Base-by-base conservation (phyloP, 2,113 vertebrate species). In the Odontesthes bonariensis region DNA sequence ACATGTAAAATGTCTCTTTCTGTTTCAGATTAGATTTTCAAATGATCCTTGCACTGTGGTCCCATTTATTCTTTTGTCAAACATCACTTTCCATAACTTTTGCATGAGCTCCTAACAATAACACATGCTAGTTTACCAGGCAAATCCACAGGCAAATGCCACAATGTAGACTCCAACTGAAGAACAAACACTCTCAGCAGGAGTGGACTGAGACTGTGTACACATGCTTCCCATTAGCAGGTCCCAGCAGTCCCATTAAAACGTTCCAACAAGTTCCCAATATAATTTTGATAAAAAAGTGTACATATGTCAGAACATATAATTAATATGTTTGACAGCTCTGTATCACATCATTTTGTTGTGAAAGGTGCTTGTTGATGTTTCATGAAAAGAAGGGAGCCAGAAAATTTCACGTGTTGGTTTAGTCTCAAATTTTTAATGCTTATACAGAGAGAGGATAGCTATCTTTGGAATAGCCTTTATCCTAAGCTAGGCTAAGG, bases 131-230 rank as follows among this genome's bases (percentile, higher is more conserved):
- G 51, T 69, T 81, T 76, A 60, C 58, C 46, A 83, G 63, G 77
- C 83, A 86, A 90, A 85, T 75, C 20, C 54, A 52, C 19, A 91
- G 58, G 81, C 87, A 91, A 90, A 86, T 82, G 23, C 40, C 57
- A 23, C 38, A 40, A 14, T n/a, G 53, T 5, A 17, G 49, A 64
- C 23, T 23, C 11, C 54, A n/a, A 4, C 49, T 49, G 53, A 46
- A 20, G 61, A 20, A 47, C 35, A 58, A 61, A 64, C 3, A 7
- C 3, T 32, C 4, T 12, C 47, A 53, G 9, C 10, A 58, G 31
- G 22, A 47, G 1, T 5, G 40, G 16, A 22, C 16, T 13, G 16
- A 49, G 31, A 33, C 44, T 23, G 5, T 17, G 32, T 10, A 58
- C 2, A 32, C 22, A 46, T 40, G 44, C 16, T 49, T 16, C 40